Conservation (phyloP, 2,797 vertebrate genomes). For the Rhinella marina region DNA sequence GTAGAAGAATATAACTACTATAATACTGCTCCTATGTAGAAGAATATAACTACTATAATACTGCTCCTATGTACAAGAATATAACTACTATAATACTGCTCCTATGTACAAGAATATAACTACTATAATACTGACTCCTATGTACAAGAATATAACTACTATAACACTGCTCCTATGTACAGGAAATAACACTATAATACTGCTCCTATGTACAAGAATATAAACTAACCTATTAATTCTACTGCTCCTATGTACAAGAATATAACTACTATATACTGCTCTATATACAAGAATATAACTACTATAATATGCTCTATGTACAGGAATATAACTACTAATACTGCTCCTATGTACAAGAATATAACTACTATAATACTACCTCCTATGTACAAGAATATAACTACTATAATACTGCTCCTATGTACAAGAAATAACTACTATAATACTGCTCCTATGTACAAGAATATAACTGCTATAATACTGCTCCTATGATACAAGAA, state of each 20-base stretch:
- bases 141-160: slow-evolving; percentile 7
- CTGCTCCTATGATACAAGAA: too few species aligned
- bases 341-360: too few species aligned
- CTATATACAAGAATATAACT: slow-evolving; percentile 4
- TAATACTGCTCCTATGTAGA: slow-evolving; percentile 1
- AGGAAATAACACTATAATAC: background rate
- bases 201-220: background rate
- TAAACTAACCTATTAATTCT: too few species aligned
- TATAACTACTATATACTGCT: background rate
- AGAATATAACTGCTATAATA: too few species aligned
- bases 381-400: too few species aligned
- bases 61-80: background rate
- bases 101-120: background rate
- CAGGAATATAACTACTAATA: slow-evolving; percentile 1
- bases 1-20: slow-evolving; percentile 17
- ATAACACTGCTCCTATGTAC: background rate
- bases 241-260: background rate
- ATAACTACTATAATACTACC: too few species aligned
- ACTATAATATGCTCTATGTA: background rate
- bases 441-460: too few species aligned
- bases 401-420: too few species aligned
- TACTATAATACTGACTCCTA: background rate
- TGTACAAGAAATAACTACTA: too few species aligned
- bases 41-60: slow-evolving; percentile 8
- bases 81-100: slow-evolving; percentile 10